Evolutionary conservation across 2,888 invertebrate species (phyloP), one percentile per base, ranked within the genome.

Genomic region (Metacarcinus magister): DNA sequence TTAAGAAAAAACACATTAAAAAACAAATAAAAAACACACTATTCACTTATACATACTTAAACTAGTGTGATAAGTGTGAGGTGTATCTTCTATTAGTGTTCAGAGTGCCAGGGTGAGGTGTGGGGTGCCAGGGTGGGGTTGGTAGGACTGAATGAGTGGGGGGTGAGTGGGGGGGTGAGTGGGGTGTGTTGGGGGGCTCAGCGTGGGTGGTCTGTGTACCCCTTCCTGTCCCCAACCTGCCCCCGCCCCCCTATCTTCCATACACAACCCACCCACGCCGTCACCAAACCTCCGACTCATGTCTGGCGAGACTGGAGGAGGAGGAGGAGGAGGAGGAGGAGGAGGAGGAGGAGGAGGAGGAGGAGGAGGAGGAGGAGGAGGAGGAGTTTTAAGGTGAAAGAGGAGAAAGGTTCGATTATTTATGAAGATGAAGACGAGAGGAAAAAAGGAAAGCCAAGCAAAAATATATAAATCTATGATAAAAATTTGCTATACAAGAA

Each of bases 301-400:
- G 67, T 67, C 67, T 67, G 67, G 67, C 67, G 82, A 82, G 82
- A 82, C 82, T 32, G 82, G 82, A 82, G 28, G 82, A 28, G 82
- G 32, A 82, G 67, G 67, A 67, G 67, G 82, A 82, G 82, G 82
- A 82, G 82, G 82, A 82, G 82, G 32, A 82, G 82, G 82, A 32
- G 82, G 82, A 82, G 82, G 82, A 82, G 82, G 82, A 82, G 67
- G 60, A 60, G 60, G 60, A 60, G 60, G 60, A 60, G 60, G 60
- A 60, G 60, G 60, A 60, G 60, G 60, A 60, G 60, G 60, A 60
- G 60, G 60, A 60, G 60, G 67, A 67, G 67, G 67, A 67, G 67
- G 67, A 67, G 67, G 67, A 67, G n/a, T 23, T 67, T n/a, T 67
- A n/a, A 67, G 67, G 67, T 67, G 67, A 67, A 67, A 67, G 67